phyloP scores from a whole-genome alignment of 2,113 vertebrate genomes.

The Amblyopsis rosae region DNA sequence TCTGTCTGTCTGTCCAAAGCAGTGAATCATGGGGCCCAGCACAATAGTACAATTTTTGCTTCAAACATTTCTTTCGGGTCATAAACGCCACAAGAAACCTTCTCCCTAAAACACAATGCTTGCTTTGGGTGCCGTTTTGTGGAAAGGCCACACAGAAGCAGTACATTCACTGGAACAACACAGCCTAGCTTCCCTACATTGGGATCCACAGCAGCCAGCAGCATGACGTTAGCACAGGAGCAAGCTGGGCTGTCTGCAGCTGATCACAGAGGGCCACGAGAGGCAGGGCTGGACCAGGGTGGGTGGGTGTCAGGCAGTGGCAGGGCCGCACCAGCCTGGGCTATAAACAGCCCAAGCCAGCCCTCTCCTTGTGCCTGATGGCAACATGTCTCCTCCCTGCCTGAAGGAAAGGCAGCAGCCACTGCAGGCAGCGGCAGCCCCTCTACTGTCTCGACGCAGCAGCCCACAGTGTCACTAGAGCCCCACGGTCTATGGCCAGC shows the following conservation, averaged over 20 bases:
- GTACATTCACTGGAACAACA: conserved; percentile 53
- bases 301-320: conserved; percentile 1
- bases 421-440: background rate
- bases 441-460: background rate
- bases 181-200: background rate
- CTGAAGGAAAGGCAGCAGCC: background rate
- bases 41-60: conserved; percentile 50
- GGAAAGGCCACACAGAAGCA: conserved; percentile 24
- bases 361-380: conserved; percentile 13
- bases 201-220: conserved; percentile 11
- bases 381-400: conserved; percentile 27
- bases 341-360: conserved; percentile 19
- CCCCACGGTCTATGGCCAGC: conserved; percentile 13
- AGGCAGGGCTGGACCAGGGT: background rate
- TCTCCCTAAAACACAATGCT: conserved; percentile 1
- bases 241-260: background rate
- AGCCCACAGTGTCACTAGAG: conserved; percentile 20
- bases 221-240: conserved; percentile 10
- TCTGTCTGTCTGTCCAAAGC: conserved; percentile 28
- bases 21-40: conserved; percentile 44
- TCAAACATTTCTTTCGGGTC: conserved; percentile 35
- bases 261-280: background rate
- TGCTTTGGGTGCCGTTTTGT: conserved; percentile 5
- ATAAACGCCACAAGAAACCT: conserved; percentile 21
- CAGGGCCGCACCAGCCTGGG: background rate